Base-by-base conservation (phyloP, 2,113 vertebrate species). In the Tachysurus vachellii region DNA sequence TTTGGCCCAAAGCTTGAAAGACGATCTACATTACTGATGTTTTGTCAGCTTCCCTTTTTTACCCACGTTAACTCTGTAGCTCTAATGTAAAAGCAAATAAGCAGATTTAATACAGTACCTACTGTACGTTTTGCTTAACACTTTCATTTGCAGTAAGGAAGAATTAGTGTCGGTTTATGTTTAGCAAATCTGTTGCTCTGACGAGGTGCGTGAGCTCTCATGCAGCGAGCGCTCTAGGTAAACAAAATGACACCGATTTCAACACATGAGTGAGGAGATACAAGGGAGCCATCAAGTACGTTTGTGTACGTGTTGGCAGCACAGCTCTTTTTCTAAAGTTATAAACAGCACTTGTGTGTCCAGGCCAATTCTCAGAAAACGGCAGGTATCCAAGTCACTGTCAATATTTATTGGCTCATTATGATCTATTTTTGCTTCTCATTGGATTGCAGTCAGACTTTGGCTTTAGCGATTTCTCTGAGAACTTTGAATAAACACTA, bases 361-460 rank as follows among this genome's bases (percentile, higher is more conserved):
- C 8, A 7, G 19, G 76, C 76, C 53, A 80, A 4, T 80, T 80
- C 76, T 56, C n/a, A 80, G 54, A 4, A 57, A 31, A 36, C 2
- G 31, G 28, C 54, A 21, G 28, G 3, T 80, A 36, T 80, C 77
- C 54, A 57, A 80, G 50, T 5, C 77, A 42, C 53, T 80, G 77
- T 80, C 54, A 57, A 80, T 80, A 80, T 80, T 36, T 80, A 36
- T 57, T 80, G 77, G 53, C 53, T 80, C 50, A 36, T 36, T 56
- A 79, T 75, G 21, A 16, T 76, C 44, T 12, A 14, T 50, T 76
- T 23, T 26, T 76, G 23, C 11, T 50, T 1, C 47, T 11, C 12
- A 7, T 50, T 76, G 23, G 44, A 76, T 76, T 2, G 44, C 44
- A 73, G 44, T 50, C 44, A 73, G 44, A 26, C 70, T 19, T 44